Percentiles rank a stretch among this genome's conserved stretches.
phyloP scores from a whole-genome alignment of 1,140 invertebrate genomes.

The Drosophila malerkotliana region DNA sequence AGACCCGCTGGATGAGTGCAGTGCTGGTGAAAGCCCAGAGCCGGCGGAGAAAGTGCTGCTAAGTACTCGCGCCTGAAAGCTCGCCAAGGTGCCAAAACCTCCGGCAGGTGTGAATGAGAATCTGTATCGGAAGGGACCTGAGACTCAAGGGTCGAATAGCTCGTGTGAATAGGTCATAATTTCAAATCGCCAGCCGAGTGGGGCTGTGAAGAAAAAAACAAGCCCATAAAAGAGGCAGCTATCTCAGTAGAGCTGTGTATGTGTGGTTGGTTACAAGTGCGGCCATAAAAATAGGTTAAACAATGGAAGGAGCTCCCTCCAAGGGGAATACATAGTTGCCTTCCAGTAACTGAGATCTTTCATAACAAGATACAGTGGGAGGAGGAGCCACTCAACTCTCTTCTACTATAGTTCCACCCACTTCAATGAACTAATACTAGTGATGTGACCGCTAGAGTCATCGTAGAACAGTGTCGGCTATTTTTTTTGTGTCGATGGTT shows the following conservation, averaged over 20 bases:
- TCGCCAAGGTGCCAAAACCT: conserved; percentile 32
- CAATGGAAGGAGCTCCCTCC: background rate
- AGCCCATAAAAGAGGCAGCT: conserved; percentile 20
- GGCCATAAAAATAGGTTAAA: conserved; percentile 30
- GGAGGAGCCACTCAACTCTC: background rate
- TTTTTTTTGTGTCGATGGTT: conserved; percentile 2
- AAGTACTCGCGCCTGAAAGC: conserved; percentile 20
- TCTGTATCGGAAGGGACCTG: background rate
- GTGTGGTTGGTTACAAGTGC: conserved; percentile 12
- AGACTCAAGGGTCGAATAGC: conserved; percentile 8
- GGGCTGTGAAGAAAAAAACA: conserved; percentile 9
- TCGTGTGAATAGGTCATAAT: conserved; percentile 40
- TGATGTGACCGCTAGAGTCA: too few relatives aligned
- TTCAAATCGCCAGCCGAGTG: conserved; percentile 13
- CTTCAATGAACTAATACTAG: too few relatives aligned
- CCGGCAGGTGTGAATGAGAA: conserved; percentile 23
- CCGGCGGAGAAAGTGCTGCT: conserved; percentile 22
- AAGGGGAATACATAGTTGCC: too few relatives aligned
- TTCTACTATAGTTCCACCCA: background rate
- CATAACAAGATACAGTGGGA: too few relatives aligned
- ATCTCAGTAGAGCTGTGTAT: background rate
- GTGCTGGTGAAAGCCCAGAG: conserved; percentile 14
- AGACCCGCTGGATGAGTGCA: background rate
- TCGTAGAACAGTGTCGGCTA: too few relatives aligned
- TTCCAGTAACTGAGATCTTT: too few relatives aligned